Conservation (phyloP, 2,113 vertebrate genomes). For the Gymnorhina tibicen region DNA sequence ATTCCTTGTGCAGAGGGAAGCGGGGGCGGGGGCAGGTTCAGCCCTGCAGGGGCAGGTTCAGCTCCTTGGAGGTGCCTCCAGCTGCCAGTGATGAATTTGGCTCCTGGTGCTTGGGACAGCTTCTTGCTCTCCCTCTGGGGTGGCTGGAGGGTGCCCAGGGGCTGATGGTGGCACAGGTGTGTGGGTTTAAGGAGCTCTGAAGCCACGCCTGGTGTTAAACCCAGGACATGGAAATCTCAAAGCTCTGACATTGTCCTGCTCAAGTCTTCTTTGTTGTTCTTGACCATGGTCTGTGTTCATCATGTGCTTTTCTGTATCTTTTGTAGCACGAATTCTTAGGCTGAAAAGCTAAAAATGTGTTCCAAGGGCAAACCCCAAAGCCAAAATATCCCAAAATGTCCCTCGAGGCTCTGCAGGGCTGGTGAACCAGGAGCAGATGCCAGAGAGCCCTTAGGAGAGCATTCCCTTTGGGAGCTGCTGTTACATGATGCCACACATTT, state of each 20-base stretch:
- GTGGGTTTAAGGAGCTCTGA: not conserved
- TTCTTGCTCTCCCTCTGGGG: not conserved
- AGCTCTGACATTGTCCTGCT: not conserved
- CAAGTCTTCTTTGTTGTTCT: not conserved
- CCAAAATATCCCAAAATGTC: not conserved
- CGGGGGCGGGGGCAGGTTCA: not conserved
- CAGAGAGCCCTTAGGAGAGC: not conserved
- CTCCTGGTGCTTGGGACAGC: not conserved
- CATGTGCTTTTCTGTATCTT: not conserved
- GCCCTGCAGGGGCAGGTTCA: not conserved
- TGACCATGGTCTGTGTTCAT: not conserved
- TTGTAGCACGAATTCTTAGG: not conserved
- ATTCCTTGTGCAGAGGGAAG: not conserved
- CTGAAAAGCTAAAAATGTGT: not conserved
- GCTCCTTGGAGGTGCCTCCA: not conserved
- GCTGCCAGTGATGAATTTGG: not conserved
- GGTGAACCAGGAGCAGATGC: not conserved
- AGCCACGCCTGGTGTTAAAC: not conserved
- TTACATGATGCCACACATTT: not conserved
- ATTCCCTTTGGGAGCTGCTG: not conserved
- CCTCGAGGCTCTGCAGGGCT: not conserved
- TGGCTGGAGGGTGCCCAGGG: not conserved
- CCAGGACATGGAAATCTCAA: not conserved
- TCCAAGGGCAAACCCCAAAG: not conserved
- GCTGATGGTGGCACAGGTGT: not conserved